A percentile compares a stretch with the other conserved stretches of the same genome.
phyloP scores from a whole-genome alignment of 2,113 vertebrate species.

The Mus pahari region DNA sequence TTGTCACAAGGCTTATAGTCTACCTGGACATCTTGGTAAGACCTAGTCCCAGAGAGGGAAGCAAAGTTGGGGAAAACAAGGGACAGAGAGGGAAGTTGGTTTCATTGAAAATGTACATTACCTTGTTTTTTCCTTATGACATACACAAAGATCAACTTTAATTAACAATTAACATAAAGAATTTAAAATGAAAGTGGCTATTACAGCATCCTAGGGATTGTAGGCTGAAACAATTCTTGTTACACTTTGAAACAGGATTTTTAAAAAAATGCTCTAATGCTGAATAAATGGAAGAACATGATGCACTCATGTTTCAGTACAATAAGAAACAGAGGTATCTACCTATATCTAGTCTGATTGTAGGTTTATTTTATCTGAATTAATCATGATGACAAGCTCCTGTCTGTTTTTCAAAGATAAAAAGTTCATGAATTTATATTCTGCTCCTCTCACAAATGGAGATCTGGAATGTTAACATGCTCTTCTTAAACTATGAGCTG shows the following conservation, averaged over 20 bases:
- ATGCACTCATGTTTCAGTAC: background rate
- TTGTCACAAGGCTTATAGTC: background rate
- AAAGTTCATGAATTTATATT: slow-evolving; percentile 84
- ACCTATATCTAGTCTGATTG: slow-evolving; percentile 56
- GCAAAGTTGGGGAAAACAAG: too few species aligned
- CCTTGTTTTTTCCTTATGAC: background rate
- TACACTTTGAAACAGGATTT: background rate
- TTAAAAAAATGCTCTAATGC: background rate
- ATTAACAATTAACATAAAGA: slow-evolving; percentile 47
- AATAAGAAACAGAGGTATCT: slow-evolving; percentile 52
- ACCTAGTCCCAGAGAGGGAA: background rate
- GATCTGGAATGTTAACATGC: slow-evolving; percentile 87
- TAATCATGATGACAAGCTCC: slow-evolving; percentile 65
- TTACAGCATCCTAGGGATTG: slow-evolving; percentile 19
- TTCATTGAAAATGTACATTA: background rate
- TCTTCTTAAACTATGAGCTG: slow-evolving; percentile 86
- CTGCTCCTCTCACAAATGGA: slow-evolving; percentile 87
- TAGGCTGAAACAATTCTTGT: background rate
- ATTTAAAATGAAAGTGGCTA: background rate
- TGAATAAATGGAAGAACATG: background rate
- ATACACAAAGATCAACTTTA: slow-evolving; percentile 34
- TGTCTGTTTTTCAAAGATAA: slow-evolving; percentile 74
- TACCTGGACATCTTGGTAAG: background rate
- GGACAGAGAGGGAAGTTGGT: background rate
- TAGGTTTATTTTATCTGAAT: slow-evolving; percentile 76